These are phyloP conservation scores for Tinamus major DNA, from an alignment of 2,797 vertebrate genomes.

Conservation along the genomic window DNA sequence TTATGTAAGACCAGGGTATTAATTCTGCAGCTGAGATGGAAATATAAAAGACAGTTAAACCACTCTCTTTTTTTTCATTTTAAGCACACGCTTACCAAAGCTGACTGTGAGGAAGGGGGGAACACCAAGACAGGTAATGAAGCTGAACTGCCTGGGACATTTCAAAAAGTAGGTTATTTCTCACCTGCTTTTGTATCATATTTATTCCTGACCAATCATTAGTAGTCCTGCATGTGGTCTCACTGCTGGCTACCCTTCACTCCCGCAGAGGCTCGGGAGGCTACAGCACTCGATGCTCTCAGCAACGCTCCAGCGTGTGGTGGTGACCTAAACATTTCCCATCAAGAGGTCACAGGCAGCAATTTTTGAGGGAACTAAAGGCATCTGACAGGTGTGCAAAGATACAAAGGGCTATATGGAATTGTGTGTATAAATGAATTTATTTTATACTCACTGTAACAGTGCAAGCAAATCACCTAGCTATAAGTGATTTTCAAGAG, in stretches of 20 bases:
- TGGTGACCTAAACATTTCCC: background rate
- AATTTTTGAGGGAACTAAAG: background rate
- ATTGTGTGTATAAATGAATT: background rate
- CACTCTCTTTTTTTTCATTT: background rate
- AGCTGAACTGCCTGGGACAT: background rate
- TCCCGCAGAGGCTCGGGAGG: background rate
- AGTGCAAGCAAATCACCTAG: background rate
- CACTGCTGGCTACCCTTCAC: background rate
- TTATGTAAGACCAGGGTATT: background rate
- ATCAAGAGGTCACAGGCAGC: background rate
- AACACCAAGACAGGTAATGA: background rate
- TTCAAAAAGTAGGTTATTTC: background rate
- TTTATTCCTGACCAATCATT: background rate
- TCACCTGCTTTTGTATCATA: background rate
- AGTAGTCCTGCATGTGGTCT: background rate
- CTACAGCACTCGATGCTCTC: background rate
- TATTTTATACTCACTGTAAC: background rate
- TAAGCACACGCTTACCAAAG: background rate
- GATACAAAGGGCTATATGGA: background rate
- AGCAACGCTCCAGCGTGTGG: background rate
- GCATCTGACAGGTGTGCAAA: background rate
- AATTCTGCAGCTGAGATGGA: background rate
- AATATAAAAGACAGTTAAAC: background rate
- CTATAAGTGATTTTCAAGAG: background rate
- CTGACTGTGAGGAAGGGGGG: background rate